Evolutionary conservation across 2,888 invertebrate species (phyloP), one percentile per base, ranked within the genome.

Genomic region (Alentia gelatinosa): DNA sequence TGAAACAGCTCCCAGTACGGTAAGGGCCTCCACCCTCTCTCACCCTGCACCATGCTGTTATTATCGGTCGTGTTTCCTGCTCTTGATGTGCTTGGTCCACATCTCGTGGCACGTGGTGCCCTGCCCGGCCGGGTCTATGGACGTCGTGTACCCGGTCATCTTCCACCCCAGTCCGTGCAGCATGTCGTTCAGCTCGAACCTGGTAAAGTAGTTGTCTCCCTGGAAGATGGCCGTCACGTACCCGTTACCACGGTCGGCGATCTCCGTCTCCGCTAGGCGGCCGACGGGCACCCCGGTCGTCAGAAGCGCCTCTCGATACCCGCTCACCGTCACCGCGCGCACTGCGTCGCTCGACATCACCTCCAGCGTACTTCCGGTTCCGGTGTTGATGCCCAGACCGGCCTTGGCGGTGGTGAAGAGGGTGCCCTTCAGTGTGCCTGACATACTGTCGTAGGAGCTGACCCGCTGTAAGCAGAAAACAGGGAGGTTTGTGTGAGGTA

Each of bases 101-200:
- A 89, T 35, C 30, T 89, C 89, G 26, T 23, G 15, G 42, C 86
- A 86, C 35, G 39, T 89, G 9, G 23, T 35, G 7, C 33, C 63
- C 0, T 50, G 26, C n/a, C n/a, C 35, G 23, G 35, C 63, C 12
- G 56, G 56, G 42, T 47, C 88, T 47, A 12, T 26, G 12, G 63
- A 35, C 35, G 63, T 26, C 1, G 56, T 37, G 23, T 89, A 89
- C 1, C 89, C 89, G 33, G 35, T 35, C 35, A 89, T 12, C 89
- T 89, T 89, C 89, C 89, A 89, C 37, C 89, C 89, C 9, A 35
- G 35, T 15, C 89, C 89, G 33, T 89, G 56, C 9, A 89, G 89
- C 35, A 89, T 35, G 35, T 89, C 89, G 35, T 89, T 89, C 4
- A 89, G 56, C 35, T 89, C 89, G 37, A 63, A 89, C 23, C 89